Evolutionary conservation across 2,888 invertebrate genomes (phyloP), one percentile per base, ranked within the genome.

Genomic region (Agrotis segetum): DNA sequence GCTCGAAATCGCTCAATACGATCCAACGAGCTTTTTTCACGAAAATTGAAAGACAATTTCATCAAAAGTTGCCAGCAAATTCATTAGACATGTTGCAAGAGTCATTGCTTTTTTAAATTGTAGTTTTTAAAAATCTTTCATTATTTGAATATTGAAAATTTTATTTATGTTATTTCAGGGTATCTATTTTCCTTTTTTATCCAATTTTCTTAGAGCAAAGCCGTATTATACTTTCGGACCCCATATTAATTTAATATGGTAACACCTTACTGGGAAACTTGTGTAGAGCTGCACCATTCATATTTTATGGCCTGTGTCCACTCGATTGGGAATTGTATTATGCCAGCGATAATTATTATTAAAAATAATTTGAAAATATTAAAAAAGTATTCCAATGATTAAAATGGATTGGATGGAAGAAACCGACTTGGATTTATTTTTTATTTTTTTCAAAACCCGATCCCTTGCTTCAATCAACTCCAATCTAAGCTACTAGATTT

Each of bases 1-100:
- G 91, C 91, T 89, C 89, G 87, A 89, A 88, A 79, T 84, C 87
- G 85, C 82, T 85, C 71, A 71, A 78, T 83, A 80, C 77, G 88
- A 86, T 72, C 86, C 87, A 88, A 85, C 89, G 89, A 91, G 90
- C 90, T 88, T 89, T 89, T 89, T 87, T 83, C 87, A 86, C 89
- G 85, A 88, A 88, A 89, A 88, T 88, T 88, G 84, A 91, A 91
- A 90, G 91, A 88, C 88, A 59, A 56, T 24, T 55, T 60, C 11
- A 40, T 2, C 11, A 40, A 52, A 71, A 50, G 88, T 88, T 87
- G 87, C 90, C 84, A 88, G 71, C 62, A 21, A n/a, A 61, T 34
- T 60, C 0, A 52, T 44, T 19, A 64, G 67, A 72, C 34, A 24
- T 58, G 65, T 59, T 49, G 47, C 21, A 67, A 34, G 73, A 53